phyloP scores from a whole-genome alignment of 2,797 vertebrate genomes.

The Petrocephalus schoutedeni region DNA sequence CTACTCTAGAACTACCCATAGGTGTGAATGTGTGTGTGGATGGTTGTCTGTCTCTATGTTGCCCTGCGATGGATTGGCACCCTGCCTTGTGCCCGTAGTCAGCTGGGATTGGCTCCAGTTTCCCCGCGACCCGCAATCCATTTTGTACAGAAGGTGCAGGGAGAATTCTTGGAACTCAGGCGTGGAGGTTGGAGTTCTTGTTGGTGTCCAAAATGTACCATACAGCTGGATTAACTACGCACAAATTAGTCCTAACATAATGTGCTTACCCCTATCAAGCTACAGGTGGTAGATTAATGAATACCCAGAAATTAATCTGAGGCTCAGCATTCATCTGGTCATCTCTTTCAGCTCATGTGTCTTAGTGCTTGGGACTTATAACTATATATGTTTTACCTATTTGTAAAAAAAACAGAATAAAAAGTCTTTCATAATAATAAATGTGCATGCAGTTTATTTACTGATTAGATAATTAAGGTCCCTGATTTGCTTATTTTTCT shows the following conservation, averaged over 20 bases:
- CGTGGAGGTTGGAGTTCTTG: neutral
- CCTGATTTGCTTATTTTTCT: neutral
- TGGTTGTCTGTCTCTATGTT: no score
- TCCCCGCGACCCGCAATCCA: neutral
- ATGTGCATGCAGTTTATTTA: conserved; percentile 2
- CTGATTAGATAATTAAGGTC: neutral
- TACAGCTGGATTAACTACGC: neutral
- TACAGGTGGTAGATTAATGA: neutral
- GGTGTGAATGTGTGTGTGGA: no score
- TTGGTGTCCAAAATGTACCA: neutral
- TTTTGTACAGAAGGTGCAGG: neutral
- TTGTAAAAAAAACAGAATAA: neutral
- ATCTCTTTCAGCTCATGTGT: neutral
- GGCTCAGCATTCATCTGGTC: neutral
- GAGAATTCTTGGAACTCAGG: neutral
- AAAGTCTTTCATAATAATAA: neutral
- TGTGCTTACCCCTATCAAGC: neutral
- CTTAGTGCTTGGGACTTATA: neutral
- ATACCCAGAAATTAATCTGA: neutral
- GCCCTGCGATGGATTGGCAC: no score
- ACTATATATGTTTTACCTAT: neutral
- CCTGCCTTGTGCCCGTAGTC: no score
- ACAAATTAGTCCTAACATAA: neutral
- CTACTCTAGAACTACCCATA: no score
- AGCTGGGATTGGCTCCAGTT: neutral